Evolutionary conservation across 2,113 vertebrate genomes (phyloP), one percentile per base, ranked within the genome.

Genomic region (Phainopepla nitens): DNA sequence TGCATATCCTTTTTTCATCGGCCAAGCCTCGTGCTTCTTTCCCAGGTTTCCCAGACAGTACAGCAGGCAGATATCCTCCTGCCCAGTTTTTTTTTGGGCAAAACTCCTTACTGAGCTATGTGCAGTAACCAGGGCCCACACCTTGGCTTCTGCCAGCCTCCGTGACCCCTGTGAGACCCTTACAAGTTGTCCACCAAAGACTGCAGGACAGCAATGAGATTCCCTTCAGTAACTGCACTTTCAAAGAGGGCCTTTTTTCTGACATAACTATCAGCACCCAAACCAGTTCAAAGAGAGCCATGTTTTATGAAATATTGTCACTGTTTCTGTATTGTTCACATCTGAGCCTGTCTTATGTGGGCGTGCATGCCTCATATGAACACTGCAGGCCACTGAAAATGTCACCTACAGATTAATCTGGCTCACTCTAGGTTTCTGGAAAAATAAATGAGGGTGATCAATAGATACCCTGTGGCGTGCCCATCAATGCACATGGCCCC

Each of bases 331-430:
- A 33, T 33, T 29, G 54, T 70, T 95, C 13, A 0, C 53, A 42
- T 47, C 80, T 71, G 12, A 87, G 27, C 51, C 57, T 91, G 24
- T 82, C 78, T 85, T 60, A 15, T 16, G 41, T 51, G 54, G 41
- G 24, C 2, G 6, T 68, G 44, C 27, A 24, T 35, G 33, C 62
- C 92, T 72, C 56, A 75, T 71, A 89, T 17, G 44, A 91, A 31
- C 49, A 15, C 33, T 60, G 65, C 31, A 44, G 78, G 27, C 31
- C 87, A 82, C 49, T 56, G 70, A 68, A 96, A 97, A 85, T 54
- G n/a, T 71, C 87, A 85, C 73, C 77, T 93, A 54, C 57, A 87
- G 78, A 56, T 91, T 82, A 93, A 93, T 88, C 61, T 71, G 82
- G 35, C 73, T 87, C 61, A 76, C 24, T 93, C 15, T 39, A 68